A percentile compares a stretch with the other conserved stretches of the same genome.
phyloP scores from a whole-genome alignment of 2,797 vertebrate species.

The Cryptoblepharus egeriae region DNA sequence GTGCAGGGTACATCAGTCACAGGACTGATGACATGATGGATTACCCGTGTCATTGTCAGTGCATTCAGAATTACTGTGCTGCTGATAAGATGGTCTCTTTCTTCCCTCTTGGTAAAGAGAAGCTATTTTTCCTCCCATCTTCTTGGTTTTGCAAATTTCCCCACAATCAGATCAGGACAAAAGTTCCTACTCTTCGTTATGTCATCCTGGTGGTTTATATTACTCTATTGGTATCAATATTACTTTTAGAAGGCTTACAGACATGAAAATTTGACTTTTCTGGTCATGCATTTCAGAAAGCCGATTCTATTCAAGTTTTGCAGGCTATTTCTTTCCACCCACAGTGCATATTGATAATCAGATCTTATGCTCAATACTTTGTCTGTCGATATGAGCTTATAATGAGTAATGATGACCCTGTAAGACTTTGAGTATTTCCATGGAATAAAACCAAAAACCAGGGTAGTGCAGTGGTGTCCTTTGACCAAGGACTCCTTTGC shows the following conservation, averaged over 20 bases:
- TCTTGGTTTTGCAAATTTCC: conserved; percentile 31
- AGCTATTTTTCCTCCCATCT: conserved; percentile 69
- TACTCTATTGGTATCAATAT: not conserved
- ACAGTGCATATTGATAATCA: not conserved
- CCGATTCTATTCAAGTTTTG: not conserved
- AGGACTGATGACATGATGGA: conserved; percentile 87
- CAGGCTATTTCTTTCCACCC: not conserved
- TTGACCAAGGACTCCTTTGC: not conserved
- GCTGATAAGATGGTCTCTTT: conserved; percentile 80
- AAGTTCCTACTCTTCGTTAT: not conserved
- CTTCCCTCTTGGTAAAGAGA: conserved; percentile 68
- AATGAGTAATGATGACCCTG: too few species aligned
- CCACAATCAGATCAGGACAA: conserved; percentile 32
- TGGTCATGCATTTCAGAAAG: not conserved
- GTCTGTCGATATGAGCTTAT: too few species aligned
- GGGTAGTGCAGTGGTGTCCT: not conserved
- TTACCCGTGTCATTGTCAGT: conserved; percentile 85
- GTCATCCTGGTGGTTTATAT: not conserved
- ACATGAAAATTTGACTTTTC: not conserved
- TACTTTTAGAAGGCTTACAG: not conserved
- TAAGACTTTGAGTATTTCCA: not conserved
- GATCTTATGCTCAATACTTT: not conserved
- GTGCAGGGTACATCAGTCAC: conserved; percentile 78
- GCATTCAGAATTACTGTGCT: conserved; percentile 82
- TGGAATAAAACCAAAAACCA: not conserved